phyloP scores from a whole-genome alignment of 2,797 vertebrate genomes.

The Sciaenops ocellatus region DNA sequence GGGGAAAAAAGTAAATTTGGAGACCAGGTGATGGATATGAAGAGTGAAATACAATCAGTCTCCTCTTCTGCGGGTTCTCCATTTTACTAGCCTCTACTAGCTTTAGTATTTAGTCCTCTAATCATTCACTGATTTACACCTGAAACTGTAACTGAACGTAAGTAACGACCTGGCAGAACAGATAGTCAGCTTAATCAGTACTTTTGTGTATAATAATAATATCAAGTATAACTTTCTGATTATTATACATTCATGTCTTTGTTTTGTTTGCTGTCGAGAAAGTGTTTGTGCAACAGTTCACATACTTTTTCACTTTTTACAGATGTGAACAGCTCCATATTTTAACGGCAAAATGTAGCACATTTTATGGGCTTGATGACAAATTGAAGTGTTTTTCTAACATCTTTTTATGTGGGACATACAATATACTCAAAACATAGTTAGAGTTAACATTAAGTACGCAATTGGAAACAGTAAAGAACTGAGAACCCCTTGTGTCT shows the following conservation, averaged over 20 bases:
- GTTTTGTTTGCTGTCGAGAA: neutral
- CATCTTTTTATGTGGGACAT: neutral
- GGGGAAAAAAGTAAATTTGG: neutral
- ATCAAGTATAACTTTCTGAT: neutral
- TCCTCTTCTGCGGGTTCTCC: neutral
- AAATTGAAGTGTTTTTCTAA: neutral
- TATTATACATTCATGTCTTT: neutral
- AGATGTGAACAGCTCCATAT: too few species aligned
- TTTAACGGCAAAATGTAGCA: neutral
- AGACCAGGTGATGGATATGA: neutral
- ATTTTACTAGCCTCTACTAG: neutral
- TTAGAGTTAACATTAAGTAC: neutral
- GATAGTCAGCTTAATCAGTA: neutral
- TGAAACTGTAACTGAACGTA: neutral
- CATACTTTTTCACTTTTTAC: neutral
- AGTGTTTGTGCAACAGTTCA: neutral
- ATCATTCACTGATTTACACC: constrained; percentile 5
- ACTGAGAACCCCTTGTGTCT: neutral
- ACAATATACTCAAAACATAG: neutral
- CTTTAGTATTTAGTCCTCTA: neutral
- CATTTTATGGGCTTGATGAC: neutral
- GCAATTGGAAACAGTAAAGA: neutral
- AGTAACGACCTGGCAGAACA: neutral
- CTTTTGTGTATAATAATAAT: neutral
- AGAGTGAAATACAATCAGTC: neutral